phyloP scores from a whole-genome alignment of 2,797 vertebrate genomes.

The Onychomys arenicola region DNA sequence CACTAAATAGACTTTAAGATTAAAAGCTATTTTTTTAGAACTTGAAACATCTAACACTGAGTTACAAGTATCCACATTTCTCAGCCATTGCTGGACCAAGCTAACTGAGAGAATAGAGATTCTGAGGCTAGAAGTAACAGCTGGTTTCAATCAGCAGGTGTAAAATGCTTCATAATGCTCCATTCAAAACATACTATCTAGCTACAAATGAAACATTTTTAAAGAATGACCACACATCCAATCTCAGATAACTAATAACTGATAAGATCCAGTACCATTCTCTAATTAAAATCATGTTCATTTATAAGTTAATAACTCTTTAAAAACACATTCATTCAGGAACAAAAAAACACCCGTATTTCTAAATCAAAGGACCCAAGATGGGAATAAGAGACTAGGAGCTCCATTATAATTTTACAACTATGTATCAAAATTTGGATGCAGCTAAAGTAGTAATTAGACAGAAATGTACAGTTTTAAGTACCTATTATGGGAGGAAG shows the following conservation, averaged over 20 bases:
- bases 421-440: slow-evolving; percentile 38
- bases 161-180: neutral
- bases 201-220: neutral
- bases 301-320: slow-evolving; percentile 39
- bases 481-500: slow-evolving; percentile 14
- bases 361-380: slow-evolving; percentile 21
- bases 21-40: neutral
- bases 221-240: neutral
- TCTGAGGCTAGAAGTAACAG: neutral
- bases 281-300: slow-evolving; percentile 25
- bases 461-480: slow-evolving; percentile 28
- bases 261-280: neutral
- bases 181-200: neutral
- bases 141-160: neutral
- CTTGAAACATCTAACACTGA: neutral
- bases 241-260: neutral
- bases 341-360: neutral
- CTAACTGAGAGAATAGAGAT: neutral
- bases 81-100: neutral
- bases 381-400: neutral
- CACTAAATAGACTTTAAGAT: neutral
- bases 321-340: neutral
- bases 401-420: slow-evolving; percentile 43
- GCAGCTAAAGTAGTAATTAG: slow-evolving; percentile 34
- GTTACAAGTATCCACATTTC: neutral